These are phyloP conservation scores for Ernsta delagoae DNA, from an alignment of 2,888 invertebrate genomes.

Conservation along the genomic window DNA sequence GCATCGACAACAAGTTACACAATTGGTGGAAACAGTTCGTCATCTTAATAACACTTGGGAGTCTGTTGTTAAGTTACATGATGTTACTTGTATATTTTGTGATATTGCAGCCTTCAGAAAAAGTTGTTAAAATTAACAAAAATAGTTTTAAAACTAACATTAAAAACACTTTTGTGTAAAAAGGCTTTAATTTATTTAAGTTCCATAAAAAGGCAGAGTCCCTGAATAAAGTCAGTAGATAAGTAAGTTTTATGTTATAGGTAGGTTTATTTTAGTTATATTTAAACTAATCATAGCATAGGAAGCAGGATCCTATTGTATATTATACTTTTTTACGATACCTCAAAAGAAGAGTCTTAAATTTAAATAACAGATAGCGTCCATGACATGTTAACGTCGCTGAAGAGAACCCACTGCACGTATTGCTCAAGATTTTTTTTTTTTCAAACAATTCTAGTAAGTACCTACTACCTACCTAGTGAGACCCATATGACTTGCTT, in stretches of 20 bases:
- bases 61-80: conserved; percentile 84
- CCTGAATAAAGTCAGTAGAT: background rate
- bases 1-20: conserved; percentile 76
- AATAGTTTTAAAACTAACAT: conserved; percentile 33
- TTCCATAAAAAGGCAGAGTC: background rate
- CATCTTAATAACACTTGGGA: conserved; percentile 85
- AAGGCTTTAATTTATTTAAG: background rate
- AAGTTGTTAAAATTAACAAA: conserved; percentile 70
- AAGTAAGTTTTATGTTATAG: too few species aligned
- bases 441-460: conserved; percentile 35
- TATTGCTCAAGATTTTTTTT: conserved; percentile 43
- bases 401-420: conserved; percentile 7
- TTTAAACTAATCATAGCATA: too few species aligned
- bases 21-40: conserved; percentile 90
- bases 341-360: conserved; percentile 36
- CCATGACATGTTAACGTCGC: background rate
- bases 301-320: too few species aligned
- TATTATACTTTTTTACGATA: background rate
- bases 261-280: too few species aligned
- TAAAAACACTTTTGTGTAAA: conserved; percentile 23
- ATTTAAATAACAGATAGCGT: conserved; percentile 4
- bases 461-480: conserved; percentile 1
- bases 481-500: conserved; percentile 39
- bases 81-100: conserved; percentile 87
- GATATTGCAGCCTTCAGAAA: conserved; percentile 86